Percentiles rank a stretch among this genome's conserved stretches.
Conservation (phyloP, 92 coral and sea anemone genomes). For the Palythoa grandis region DNA sequence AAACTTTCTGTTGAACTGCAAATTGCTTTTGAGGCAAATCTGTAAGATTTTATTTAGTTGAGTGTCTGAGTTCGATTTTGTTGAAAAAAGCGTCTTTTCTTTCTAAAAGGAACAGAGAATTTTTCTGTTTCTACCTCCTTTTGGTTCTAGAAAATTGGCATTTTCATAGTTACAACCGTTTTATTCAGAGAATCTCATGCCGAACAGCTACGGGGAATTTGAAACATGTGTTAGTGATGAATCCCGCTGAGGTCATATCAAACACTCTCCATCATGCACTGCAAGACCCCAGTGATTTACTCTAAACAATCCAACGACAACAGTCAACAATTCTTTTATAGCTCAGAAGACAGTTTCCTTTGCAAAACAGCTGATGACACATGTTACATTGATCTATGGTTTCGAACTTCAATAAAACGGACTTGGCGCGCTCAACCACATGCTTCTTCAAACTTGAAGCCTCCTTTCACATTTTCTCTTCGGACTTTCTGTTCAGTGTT, state of each 20-base stretch:
- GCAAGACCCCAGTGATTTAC: slow-evolving; percentile 12
- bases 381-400: not conserved
- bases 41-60: not conserved
- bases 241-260: slow-evolving; percentile 31
- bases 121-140: not conserved
- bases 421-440: not conserved
- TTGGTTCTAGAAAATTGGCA: not conserved
- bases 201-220: slow-evolving; percentile 10
- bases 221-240: slow-evolving; percentile 42
- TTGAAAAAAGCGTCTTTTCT: not conserved
- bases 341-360: not conserved
- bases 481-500: not conserved
- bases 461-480: slow-evolving; percentile 22
- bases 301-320: slow-evolving; percentile 9
- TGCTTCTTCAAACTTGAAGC: not conserved
- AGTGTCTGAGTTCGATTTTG: not conserved
- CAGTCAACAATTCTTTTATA: slow-evolving; percentile 15
- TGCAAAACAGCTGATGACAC: not conserved
- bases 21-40: not conserved
- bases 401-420: not conserved
- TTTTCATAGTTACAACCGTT: not conserved
- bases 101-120: not conserved
- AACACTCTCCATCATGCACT: slow-evolving; percentile 1
- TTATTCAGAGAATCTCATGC: slow-evolving; percentile 21
- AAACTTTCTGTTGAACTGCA: not conserved